Conservation (phyloP, 2,797 vertebrate genomes). For the Paramormyrops hopkinsi region DNA sequence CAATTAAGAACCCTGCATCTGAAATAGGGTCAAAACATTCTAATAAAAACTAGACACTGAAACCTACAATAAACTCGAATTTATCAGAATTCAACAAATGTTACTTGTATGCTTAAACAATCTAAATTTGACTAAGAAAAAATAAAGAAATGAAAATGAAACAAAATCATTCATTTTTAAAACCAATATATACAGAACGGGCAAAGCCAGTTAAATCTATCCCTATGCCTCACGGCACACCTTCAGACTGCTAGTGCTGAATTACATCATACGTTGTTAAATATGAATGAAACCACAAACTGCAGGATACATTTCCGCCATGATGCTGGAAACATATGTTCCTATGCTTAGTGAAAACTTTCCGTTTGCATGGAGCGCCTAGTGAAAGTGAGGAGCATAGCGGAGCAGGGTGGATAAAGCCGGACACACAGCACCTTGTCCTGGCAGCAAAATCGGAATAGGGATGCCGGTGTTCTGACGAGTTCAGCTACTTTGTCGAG, state of each 20-base stretch:
- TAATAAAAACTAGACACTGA: not conserved
- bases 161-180: not conserved
- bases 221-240: not conserved
- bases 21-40: not conserved
- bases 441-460: conserved; percentile 34
- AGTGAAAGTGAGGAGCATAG: not conserved
- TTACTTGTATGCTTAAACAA: not conserved
- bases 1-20: conserved; percentile 1
- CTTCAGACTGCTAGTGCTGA: not conserved
- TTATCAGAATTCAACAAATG: not conserved
- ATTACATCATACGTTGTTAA: conserved; percentile 1
- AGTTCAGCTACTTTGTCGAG: no score
- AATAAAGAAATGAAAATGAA: not conserved
- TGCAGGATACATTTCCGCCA: not conserved
- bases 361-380: conserved; percentile 19
- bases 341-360: conserved; percentile 14
- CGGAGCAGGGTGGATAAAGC: not conserved
- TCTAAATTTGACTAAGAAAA: not conserved
- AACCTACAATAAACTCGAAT: not conserved
- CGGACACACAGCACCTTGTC: conserved; percentile 22
- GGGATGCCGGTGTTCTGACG: conserved; percentile 3
- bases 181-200: not conserved
- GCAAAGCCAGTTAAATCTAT: not conserved
- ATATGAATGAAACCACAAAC: not conserved
- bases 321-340: not conserved